A percentile compares a stretch with the other conserved stretches of the same genome.
phyloP scores from a whole-genome alignment of 1,140 invertebrate genomes.

The Drosophila funebris region DNA sequence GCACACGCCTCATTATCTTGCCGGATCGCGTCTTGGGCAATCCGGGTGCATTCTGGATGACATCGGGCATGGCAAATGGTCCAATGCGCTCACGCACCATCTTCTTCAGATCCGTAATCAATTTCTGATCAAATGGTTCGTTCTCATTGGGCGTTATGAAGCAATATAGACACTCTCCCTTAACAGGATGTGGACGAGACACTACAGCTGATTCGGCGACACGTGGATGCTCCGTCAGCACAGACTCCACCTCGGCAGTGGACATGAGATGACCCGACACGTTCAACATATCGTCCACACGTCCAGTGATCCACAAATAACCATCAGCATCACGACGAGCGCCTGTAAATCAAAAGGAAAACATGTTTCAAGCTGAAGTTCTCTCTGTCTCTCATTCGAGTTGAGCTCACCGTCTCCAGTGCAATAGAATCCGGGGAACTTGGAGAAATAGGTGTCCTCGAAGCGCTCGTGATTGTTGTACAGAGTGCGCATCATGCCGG shows the following conservation, averaged over 20 bases:
- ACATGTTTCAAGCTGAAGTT: background rate
- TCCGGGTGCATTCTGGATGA: constrained; percentile 95
- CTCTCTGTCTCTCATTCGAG: background rate
- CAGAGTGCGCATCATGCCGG: constrained; percentile 97
- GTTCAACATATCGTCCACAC: constrained; percentile 99
- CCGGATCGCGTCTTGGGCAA: constrained; percentile 98
- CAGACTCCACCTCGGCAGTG: constrained; percentile 97
- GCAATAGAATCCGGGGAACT: constrained; percentile 98
- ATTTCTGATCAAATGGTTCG: constrained; percentile 87
- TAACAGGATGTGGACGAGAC: constrained; percentile 95
- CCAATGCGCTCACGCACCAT: constrained; percentile 96
- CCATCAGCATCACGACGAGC: constrained; percentile 96
- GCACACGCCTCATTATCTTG: constrained; percentile 98
- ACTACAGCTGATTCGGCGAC: constrained; percentile 98
- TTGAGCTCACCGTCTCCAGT: constrained; percentile 95
- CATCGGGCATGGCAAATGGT: constrained; percentile 97
- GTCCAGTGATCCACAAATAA: constrained; percentile 98
- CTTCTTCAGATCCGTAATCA: constrained; percentile 91
- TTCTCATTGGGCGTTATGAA: constrained; percentile 95
- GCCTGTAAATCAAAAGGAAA: constrained; percentile 85
- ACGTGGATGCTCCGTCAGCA: constrained; percentile 91
- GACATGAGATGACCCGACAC: constrained; percentile 98
- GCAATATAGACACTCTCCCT: constrained; percentile 98
- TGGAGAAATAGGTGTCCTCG: constrained; percentile 97
- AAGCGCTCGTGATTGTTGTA: constrained; percentile 96